A percentile compares a stretch with the other conserved stretches of the same genome.
Evolutionary conservation across 2,113 vertebrate species (phyloP).

Genomic region (Triplophysa siluroides): DNA sequence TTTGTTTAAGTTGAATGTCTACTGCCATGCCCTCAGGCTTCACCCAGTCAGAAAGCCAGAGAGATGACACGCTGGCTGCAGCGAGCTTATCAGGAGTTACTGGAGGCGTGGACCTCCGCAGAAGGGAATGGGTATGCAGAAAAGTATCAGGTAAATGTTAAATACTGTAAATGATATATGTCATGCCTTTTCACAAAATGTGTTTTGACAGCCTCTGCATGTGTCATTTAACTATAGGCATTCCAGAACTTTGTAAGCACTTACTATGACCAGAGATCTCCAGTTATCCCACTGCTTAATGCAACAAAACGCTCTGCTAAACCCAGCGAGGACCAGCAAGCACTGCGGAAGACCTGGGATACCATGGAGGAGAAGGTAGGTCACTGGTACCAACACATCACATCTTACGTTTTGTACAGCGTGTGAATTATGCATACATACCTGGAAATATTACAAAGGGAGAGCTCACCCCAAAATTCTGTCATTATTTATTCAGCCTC

Average conservation of each 20-base stretch:
- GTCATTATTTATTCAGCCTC: too few relatives aligned
- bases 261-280: conserved; percentile 70
- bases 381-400: too few relatives aligned
- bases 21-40: conserved; percentile 44
- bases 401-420: too few relatives aligned
- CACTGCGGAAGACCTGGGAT: conserved; percentile 69
- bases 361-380: conserved; percentile 73
- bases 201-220: background rate
- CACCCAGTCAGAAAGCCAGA: conserved; percentile 61
- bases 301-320: conserved; percentile 60
- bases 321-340: conserved; percentile 59
- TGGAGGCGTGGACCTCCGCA: conserved; percentile 63
- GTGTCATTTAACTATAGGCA: conserved; percentile 63
- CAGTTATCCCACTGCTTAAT: conserved; percentile 68
- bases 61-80: conserved; percentile 75
- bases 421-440: too few relatives aligned
- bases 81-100: conserved; percentile 70
- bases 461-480: too few relatives aligned
- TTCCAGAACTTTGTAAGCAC: conserved; percentile 74
- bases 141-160: conserved; percentile 73
- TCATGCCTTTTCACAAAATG: too few relatives aligned
- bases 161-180: too few relatives aligned
- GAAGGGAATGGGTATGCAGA: conserved; percentile 66
- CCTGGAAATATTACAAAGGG: too few relatives aligned
- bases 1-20: background rate